Conservation (phyloP, 2,113 vertebrate genomes). For the Buteo buteo region DNA sequence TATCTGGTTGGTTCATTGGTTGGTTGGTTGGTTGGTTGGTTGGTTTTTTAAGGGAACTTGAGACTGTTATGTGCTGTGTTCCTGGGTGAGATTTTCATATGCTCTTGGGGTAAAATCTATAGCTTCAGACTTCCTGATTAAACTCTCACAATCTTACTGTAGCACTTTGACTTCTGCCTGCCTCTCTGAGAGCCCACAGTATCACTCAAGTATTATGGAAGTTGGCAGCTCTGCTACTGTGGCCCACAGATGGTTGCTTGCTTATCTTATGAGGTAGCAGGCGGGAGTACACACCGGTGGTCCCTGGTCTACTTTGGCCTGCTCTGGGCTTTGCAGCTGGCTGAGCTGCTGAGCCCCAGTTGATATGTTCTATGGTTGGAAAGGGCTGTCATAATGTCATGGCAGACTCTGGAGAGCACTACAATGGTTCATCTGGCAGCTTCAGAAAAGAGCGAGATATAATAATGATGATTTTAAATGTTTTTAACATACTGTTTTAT, state of each 20-base stretch:
- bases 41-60: neutral
- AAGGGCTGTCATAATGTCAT: neutral
- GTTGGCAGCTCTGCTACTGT: neutral
- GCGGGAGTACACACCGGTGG: neutral
- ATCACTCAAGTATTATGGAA: neutral
- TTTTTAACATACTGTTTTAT: neutral
- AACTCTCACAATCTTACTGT: neutral
- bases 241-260: neutral
- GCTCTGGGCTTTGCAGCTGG: neutral
- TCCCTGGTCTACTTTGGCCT: neutral
- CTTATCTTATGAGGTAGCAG: neutral
- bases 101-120: neutral
- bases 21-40: neutral
- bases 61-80: neutral
- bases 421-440: neutral
- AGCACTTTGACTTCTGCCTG: neutral
- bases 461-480: neutral
- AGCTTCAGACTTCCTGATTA: neutral
- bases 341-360: neutral
- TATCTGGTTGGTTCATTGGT: neutral
- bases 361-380: neutral
- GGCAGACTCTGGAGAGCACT: neutral
- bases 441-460: neutral
- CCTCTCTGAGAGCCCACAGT: neutral
- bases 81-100: neutral